Conservation (phyloP, 1,140 invertebrate genomes). For the Drosophila santomea region DNA sequence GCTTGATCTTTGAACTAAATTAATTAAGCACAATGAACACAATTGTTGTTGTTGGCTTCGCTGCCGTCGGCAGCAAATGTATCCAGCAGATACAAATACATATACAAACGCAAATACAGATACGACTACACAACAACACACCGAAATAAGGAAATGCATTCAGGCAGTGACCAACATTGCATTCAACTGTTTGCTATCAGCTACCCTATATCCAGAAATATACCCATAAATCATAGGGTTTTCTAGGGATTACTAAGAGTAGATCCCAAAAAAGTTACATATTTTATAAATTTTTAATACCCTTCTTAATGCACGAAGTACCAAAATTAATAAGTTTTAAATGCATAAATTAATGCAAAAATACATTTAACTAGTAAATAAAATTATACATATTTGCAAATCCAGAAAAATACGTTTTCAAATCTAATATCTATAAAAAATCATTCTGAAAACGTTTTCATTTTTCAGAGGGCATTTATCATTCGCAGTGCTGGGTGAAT, state of each 20-base stretch:
- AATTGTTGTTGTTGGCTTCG: slow-evolving; percentile 52
- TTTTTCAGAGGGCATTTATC: slow-evolving; percentile 10
- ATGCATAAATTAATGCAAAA: background rate
- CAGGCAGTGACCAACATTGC: slow-evolving; percentile 24
- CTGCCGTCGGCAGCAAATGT: slow-evolving; percentile 48
- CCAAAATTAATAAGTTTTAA: background rate
- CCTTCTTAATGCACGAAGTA: too few species aligned
- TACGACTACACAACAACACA: slow-evolving; percentile 16
- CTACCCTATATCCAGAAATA: slow-evolving; percentile 8
- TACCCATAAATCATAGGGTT: background rate
- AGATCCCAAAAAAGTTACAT: too few species aligned
- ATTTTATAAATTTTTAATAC: background rate
- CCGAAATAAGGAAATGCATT: slow-evolving; percentile 33
- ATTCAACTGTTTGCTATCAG: background rate
- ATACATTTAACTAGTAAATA: too few species aligned
- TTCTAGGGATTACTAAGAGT: too few species aligned
- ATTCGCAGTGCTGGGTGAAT: background rate
- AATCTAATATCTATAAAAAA: too few species aligned
- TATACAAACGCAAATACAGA: slow-evolving; percentile 30
- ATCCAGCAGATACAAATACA: slow-evolving; percentile 57
- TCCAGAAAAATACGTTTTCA: too few species aligned
- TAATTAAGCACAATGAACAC: slow-evolving; percentile 84
- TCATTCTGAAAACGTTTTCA: too few species aligned
- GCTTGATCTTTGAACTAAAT: slow-evolving; percentile 84
- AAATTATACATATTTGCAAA: too few species aligned